Evolutionary conservation across 1,140 invertebrate genomes (phyloP).

Genomic region (Zaprionus capensis): DNA sequence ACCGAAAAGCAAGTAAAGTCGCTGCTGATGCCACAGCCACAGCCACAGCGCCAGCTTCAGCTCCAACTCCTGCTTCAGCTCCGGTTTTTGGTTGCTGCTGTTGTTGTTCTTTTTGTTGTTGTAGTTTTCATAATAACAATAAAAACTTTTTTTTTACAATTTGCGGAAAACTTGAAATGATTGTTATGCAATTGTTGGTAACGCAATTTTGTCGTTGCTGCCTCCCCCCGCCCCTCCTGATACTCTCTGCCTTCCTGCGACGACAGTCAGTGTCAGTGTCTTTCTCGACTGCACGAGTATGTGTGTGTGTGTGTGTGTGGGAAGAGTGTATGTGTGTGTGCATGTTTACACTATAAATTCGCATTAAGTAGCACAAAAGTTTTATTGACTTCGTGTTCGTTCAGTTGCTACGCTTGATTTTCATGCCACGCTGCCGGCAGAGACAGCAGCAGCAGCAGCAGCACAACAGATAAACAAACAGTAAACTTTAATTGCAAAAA

Average conservation of each 20-base stretch:
- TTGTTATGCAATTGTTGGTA: conserved; percentile 84
- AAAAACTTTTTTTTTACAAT: conserved; percentile 80
- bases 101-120: conserved; percentile 40
- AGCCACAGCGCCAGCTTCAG: neutral
- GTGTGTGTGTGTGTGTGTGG: conserved; percentile 1
- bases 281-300: neutral
- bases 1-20: conserved; percentile 48
- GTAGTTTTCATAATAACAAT: conserved; percentile 82
- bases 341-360: conserved; percentile 82
- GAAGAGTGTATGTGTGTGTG: conserved; percentile 44
- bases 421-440: conserved; percentile 44
- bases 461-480: conserved; percentile 80
- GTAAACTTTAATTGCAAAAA: conserved; percentile 82
- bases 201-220: conserved; percentile 81
- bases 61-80: neutral
- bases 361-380: conserved; percentile 82
- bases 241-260: neutral
- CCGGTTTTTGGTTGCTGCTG: conserved; percentile 16
- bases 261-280: conserved; percentile 36
- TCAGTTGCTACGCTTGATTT: conserved; percentile 64
- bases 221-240: conserved; percentile 1
- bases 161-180: conserved; percentile 84
- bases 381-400: conserved; percentile 79
- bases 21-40: conserved; percentile 10
- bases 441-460: neutral